phyloP scores from a whole-genome alignment of 2,797 vertebrate genomes.

The Lithobates sylvaticus region DNA sequence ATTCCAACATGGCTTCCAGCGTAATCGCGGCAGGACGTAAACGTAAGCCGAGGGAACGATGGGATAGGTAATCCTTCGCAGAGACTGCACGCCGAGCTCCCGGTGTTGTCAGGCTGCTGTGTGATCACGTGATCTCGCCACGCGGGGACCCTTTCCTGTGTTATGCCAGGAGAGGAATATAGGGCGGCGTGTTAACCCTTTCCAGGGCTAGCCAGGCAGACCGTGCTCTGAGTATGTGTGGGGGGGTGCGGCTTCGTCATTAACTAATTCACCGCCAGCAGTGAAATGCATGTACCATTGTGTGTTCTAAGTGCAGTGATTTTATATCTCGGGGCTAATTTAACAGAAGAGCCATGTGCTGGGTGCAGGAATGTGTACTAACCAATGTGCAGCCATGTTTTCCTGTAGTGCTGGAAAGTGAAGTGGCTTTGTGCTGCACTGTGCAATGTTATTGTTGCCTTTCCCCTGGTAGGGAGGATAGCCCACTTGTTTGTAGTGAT shows the following conservation, averaged over 20 bases:
- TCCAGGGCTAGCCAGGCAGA: not conserved
- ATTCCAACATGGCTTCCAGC: constrained; percentile 22
- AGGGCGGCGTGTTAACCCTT: constrained; percentile 3
- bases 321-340: not conserved
- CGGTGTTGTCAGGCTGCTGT: constrained; percentile 28
- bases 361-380: not conserved
- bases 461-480: too few relatives aligned
- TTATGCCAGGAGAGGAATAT: constrained; percentile 19
- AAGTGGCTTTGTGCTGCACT: not conserved
- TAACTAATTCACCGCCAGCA: not conserved
- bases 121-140: constrained; percentile 51
- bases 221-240: not conserved
- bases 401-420: too few relatives aligned
- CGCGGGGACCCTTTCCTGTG: not conserved
- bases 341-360: not conserved
- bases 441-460: too few relatives aligned
- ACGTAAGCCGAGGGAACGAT: constrained; percentile 4
- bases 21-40: not conserved
- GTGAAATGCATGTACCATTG: not conserved
- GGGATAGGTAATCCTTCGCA: constrained; percentile 35
- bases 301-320: not conserved
- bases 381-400: not conserved
- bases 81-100: constrained; percentile 44
- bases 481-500: too few relatives aligned
- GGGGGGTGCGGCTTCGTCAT: not conserved